Percentiles rank a stretch among this genome's conserved stretches.
phyloP scores from a whole-genome alignment of 1,140 invertebrate genomes.

The Pseudoatta argentina region DNA sequence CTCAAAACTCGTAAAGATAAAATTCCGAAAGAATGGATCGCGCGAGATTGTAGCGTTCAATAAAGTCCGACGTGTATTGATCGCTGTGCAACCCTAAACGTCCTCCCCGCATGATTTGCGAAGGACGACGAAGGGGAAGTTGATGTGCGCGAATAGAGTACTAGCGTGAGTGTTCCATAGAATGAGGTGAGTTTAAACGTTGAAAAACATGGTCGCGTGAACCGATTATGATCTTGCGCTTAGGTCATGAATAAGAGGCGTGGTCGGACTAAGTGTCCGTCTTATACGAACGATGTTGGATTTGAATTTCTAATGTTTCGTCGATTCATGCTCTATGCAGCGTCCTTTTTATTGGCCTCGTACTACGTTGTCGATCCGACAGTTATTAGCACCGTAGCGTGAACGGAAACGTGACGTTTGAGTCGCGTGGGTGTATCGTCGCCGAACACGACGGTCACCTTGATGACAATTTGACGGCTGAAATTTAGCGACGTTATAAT shows the following conservation, averaged over 20 bases:
- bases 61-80: conserved; percentile 12
- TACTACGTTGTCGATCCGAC: conserved; percentile 10
- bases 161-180: conserved; percentile 8
- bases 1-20: conserved; percentile 19
- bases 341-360: conserved; percentile 7
- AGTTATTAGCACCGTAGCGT: not conserved
- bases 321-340: not conserved
- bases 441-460: conserved; percentile 16
- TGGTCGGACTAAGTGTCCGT: conserved; percentile 40
- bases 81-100: conserved; percentile 14
- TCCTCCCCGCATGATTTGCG: conserved; percentile 22
- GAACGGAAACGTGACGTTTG: not conserved
- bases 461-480: conserved; percentile 6
- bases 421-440: conserved; percentile 11
- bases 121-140: conserved; percentile 24
- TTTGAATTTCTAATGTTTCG: conserved; percentile 69
- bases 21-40: not conserved
- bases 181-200: not conserved
- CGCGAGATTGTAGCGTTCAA: conserved; percentile 21
- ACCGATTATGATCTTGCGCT: conserved; percentile 74
- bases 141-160: not conserved
- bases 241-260: conserved; percentile 73
- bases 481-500: conserved; percentile 3
- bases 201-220: not conserved
- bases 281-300: conserved; percentile 27